Base-by-base conservation (phyloP, 1,140 invertebrate species). In the Pogonognathellus flavescens region DNA sequence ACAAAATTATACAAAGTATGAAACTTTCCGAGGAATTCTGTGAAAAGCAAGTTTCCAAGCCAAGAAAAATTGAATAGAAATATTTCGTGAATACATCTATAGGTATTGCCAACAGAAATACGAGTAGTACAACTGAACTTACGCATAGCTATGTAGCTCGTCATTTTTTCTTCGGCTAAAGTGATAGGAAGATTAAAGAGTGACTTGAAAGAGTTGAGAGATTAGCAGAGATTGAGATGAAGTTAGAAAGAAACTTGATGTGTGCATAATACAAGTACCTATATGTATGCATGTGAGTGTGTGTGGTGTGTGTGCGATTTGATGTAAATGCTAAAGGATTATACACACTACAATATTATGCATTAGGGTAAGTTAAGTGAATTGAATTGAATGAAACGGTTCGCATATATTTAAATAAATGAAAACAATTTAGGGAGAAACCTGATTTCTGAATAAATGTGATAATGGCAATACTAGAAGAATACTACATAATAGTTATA, bases 331-430 rank as follows among this genome's bases (percentile, higher is more conserved):
- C 25, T 66, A 66, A 20, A 66, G 62, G 70, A 76, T 76, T 76
- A 76, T 76, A 76, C 41, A 76, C 41, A 50, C 41, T 76, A n/a
- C 70, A 76, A 76, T 76, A 49, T 76, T 50, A 49, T 76, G 70
- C 31, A 76, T 76, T 76, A 76, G 70, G n/a, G 16, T 50, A 76
- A 76, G 31, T n/a, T 76, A 49, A 76, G 70, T 76, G 70, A 76
- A 76, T 76, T 72, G 66, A 72, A 72, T 72, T 76, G 70, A 76
- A 76, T 76, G 70, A 76, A 76, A 76, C 70, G 70, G 70, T 76
- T 50, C 70, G 70, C 70, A 76, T 76, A 76, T 76, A 76, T 76
- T 76, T 76, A 76, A 76, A 76, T 76, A 76, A 41, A 76, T 76
- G 70, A 76, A 76, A 76, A 76, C 70, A 76, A 76, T 76, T 76